phyloP scores from a whole-genome alignment of 2,113 vertebrate genomes.

The Carassius carassius region DNA sequence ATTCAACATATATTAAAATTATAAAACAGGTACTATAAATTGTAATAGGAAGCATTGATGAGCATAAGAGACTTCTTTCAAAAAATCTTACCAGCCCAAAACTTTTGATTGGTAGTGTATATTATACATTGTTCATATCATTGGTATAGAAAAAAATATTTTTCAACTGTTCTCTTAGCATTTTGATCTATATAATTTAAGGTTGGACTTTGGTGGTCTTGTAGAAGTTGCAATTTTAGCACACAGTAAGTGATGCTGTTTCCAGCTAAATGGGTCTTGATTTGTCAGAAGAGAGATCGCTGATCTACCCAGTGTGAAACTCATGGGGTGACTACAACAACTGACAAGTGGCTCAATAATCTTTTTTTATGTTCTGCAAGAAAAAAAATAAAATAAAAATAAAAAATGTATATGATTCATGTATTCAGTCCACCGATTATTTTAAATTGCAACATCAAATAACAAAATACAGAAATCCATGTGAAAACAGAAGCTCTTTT shows the following conservation, averaged over 20 bases:
- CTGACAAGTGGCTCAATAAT: slow-evolving; percentile 47
- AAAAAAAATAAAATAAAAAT: no score
- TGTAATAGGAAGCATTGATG: no score
- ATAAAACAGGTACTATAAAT: no score
- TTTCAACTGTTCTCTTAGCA: background rate
- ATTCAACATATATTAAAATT: no score
- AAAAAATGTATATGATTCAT: no score
- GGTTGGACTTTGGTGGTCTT: slow-evolving; percentile 16
- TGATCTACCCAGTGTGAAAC: slow-evolving; percentile 41
- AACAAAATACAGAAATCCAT: background rate
- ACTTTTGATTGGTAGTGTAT: no score
- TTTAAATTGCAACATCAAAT: background rate
- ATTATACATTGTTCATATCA: background rate
- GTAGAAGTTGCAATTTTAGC: slow-evolving; percentile 63
- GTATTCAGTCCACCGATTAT: background rate
- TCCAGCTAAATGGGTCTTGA: slow-evolving; percentile 56
- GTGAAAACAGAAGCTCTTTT: background rate
- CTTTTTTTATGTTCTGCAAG: background rate
- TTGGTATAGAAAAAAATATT: background rate
- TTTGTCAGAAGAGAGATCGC: slow-evolving; percentile 61
- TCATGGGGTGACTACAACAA: slow-evolving; percentile 37
- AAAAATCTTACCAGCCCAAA: no score
- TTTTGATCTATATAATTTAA: background rate
- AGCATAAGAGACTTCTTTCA: no score
- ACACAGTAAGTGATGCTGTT: slow-evolving; percentile 42